Evolutionary conservation across 2,888 invertebrate species (phyloP).

Genomic region (Cryptocheilus praepositus): DNA sequence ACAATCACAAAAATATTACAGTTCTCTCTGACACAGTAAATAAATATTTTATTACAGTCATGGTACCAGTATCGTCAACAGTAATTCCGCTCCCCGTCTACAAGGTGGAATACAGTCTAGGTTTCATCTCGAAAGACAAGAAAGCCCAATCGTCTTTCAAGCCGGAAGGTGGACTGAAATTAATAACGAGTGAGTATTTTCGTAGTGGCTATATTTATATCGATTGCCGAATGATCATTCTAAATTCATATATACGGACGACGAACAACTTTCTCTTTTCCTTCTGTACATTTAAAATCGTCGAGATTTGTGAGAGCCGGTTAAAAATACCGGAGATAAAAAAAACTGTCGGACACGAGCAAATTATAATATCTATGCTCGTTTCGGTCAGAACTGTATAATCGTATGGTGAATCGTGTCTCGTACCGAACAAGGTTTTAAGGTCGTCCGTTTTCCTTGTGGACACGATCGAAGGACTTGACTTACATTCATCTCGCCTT

Average conservation of each 20-base stretch:
- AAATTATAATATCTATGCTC: constrained; percentile 7
- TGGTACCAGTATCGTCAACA: constrained; percentile 81
- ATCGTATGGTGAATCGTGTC: too few species aligned
- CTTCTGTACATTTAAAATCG: neutral
- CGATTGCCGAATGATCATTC: constrained; percentile 22
- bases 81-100: constrained; percentile 81
- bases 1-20: too few species aligned
- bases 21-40: neutral
- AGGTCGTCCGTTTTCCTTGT: neutral
- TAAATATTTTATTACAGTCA: constrained; percentile 73
- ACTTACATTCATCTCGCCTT: neutral
- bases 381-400: too few species aligned
- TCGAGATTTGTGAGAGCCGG: neutral
- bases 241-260: neutral
- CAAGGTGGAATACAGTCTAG: constrained; percentile 78
- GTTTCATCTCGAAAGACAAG: constrained; percentile 63
- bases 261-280: constrained; percentile 16
- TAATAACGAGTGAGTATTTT: constrained; percentile 65
- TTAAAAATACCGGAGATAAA: too few species aligned
- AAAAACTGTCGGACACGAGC: neutral
- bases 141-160: constrained; percentile 64
- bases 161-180: constrained; percentile 64
- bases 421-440: neutral
- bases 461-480: too few species aligned
- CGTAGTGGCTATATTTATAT: neutral